Base-by-base conservation (phyloP, 2,113 vertebrate genomes). In the Micromys minutus region DNA sequence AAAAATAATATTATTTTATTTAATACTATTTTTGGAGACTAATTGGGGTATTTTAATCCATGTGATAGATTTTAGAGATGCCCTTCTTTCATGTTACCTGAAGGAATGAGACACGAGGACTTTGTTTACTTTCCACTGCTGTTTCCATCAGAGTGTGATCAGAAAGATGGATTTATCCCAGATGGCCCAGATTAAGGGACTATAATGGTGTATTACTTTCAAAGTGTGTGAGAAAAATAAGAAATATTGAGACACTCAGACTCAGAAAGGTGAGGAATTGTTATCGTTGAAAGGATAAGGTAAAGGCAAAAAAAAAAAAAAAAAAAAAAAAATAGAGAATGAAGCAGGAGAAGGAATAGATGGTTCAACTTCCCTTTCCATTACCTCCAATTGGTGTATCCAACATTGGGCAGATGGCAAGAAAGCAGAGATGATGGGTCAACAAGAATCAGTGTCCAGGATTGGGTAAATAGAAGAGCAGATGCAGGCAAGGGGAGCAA, bases 1-100 rank as follows among this genome's bases (percentile, higher is more conserved):
- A 57, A 87, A 87, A 88, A 16, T 4, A 67, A 31, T 31, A 29
- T 7, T 89, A 7, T 89, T 76, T 89, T 83, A 36, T 42, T 89
- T 90, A 65, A 79, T 90, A 69, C 47, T 96, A 59, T 81, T 86
- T 95, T 85, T 77, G 47, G 12, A 89, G 47, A 81, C 26, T 4
- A 7, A 24, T 63, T 5, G 42, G 77, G 47, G 21, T 47, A 9
- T 92, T 96, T 91, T 85, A 92, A 69, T 74, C 59, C 36, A 7
- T 47, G 34, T 71, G 10, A 17, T 84, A 52, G 75, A 71, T 92
- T 92, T 92, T 50, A 55, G n/a, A 7, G 52, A 81, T 96, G 57
- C 75, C 1, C 1, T 87, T 57, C 75, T 91, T 65, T 95, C 15
- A 67, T 83, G 45, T 22, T 47, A n/a, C 71, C 90, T 79, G 19